Evolutionary conservation across 2,888 invertebrate genomes (phyloP).

Genomic region (Xestia xanthographa): DNA sequence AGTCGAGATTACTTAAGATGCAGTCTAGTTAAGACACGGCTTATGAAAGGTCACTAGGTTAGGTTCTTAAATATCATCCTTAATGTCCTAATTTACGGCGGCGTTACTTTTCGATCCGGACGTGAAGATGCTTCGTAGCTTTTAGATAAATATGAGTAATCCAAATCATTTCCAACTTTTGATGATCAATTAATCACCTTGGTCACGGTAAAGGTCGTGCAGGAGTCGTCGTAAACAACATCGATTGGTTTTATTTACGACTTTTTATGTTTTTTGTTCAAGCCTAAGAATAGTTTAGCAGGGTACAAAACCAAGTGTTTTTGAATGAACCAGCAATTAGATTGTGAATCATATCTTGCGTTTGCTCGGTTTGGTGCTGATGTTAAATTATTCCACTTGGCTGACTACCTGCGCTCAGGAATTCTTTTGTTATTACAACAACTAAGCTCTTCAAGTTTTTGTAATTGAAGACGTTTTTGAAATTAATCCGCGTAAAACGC

Average conservation of each 20-base stretch:
- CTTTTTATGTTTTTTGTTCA: slow-evolving; percentile 34
- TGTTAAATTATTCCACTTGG: slow-evolving; percentile 68
- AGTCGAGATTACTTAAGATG: neutral
- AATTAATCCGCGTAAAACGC: neutral
- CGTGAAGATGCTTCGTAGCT: neutral
- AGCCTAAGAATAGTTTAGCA: slow-evolving; percentile 29
- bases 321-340: slow-evolving; percentile 50
- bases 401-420: slow-evolving; percentile 59
- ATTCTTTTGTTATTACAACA: slow-evolving; percentile 63
- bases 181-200: neutral
- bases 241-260: neutral
- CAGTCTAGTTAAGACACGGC: slow-evolving; percentile 2
- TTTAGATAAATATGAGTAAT: neutral
- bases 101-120: neutral
- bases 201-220: no score
- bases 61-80: slow-evolving; percentile 1
- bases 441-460: slow-evolving; percentile 35
- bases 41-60: neutral
- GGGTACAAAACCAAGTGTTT: slow-evolving; percentile 34
- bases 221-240: neutral
- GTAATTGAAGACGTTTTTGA: slow-evolving; percentile 1
- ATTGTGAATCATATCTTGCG: slow-evolving; percentile 51
- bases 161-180: neutral
- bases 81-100: neutral
- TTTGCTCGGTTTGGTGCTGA: slow-evolving; percentile 44